Evolutionary conservation across 2,113 vertebrate genomes (phyloP), one percentile per base, ranked within the genome.

Genomic region (Seriola quinqueradiata): DNA sequence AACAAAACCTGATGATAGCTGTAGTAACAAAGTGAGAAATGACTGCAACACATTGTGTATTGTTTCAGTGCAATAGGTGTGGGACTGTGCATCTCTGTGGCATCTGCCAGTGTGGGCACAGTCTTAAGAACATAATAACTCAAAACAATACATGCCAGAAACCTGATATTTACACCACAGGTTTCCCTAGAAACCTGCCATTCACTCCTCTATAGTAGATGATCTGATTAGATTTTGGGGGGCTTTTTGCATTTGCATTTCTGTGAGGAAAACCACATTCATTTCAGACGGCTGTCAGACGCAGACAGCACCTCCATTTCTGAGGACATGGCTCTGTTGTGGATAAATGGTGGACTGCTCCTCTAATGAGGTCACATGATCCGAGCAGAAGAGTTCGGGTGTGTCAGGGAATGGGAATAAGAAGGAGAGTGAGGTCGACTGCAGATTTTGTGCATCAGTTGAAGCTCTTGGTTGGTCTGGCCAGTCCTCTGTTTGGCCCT

Each of bases 91-190:
- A 65, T 81, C 63, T 57, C 32, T 40, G 50, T 69, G 58, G 42
- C 68, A 60, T 90, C 60, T 68, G 32, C 77, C 75, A 84, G 76
- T 77, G 67, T 84, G 48, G 79, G 76, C 79, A 78, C 75, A 66
- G 75, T 73, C 50, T 72, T 54, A 70, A 84, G 44, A 77, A 74
- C 71, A 87, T 70, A 81, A 81, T 81, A 77, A 76, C 50, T 84
- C 63, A 77, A 73, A 84, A 79, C 79, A 83, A 82, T 78, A 61
- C 82, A 78, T 85, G 75, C 70, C 86, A 83, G 40, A 81, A 90
- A 84, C 67, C 52, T 71, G 68, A 86, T 60, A 80, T 67, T 16
- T 65, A 70, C 69, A 77, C 75, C 54, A 44, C 65, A 71, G 79
- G 72, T 82, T 66, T 70, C 60, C 68, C 32, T 61, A 46, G 57